phyloP scores from a whole-genome alignment of 2,888 invertebrate species.

The Artemia sinica region DNA sequence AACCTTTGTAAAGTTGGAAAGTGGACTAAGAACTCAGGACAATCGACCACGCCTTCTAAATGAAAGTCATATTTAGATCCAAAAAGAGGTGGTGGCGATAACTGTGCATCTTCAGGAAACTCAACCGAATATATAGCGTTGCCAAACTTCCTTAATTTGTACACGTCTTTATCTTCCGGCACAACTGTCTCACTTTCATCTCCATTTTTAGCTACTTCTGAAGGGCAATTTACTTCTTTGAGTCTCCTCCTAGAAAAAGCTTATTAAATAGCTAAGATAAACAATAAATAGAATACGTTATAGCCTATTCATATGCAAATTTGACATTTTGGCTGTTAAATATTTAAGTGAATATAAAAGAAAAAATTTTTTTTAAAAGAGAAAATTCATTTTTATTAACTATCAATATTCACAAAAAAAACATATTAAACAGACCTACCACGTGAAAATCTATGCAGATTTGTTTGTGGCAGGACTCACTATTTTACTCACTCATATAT shows the following conservation, averaged over 20 bases:
- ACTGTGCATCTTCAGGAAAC: slow-evolving; percentile 42
- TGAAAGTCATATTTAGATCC: slow-evolving; percentile 91
- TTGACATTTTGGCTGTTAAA: no score
- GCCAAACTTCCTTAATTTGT: slow-evolving; percentile 40
- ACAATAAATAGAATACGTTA: no score
- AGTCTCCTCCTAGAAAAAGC: not conserved
- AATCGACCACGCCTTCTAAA: slow-evolving; percentile 88
- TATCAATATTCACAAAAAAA: no score
- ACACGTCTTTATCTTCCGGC: not conserved
- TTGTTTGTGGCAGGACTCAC: no score
- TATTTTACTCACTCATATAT: no score
- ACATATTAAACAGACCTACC: no score
- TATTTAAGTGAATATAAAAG: no score
- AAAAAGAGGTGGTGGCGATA: slow-evolving; percentile 50
- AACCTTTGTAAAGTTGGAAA: slow-evolving; percentile 56
- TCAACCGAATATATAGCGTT: slow-evolving; percentile 60
- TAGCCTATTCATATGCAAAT: no score
- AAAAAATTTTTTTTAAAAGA: no score
- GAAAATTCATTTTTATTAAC: no score
- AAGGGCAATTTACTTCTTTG: not conserved
- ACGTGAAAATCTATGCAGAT: no score
- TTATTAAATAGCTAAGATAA: no score
- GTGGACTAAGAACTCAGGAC: slow-evolving; percentile 93
- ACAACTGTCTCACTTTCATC: not conserved
- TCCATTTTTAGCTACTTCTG: not conserved